These are phyloP conservation scores for Istiophorus platypterus DNA, from an alignment of 2,113 vertebrate species.

Conservation along the genomic window DNA sequence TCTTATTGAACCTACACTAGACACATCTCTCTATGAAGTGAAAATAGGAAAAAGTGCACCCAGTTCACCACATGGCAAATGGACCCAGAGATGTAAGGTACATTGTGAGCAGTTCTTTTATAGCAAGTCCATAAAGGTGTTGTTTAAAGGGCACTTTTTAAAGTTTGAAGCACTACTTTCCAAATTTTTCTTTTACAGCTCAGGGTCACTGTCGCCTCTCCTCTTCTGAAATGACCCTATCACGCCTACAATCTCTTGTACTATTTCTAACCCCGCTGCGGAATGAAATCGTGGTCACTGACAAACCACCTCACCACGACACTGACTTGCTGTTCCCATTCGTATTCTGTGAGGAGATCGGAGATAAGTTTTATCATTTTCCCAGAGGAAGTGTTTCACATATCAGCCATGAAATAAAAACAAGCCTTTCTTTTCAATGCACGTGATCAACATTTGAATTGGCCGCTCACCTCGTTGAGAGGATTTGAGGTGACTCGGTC, in stretches of 20 bases:
- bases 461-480: background rate
- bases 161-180: constrained; percentile 40
- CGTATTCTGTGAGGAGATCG: constrained; percentile 34
- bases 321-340: constrained; percentile 23
- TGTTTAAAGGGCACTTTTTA: constrained; percentile 12
- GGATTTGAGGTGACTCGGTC: constrained; percentile 29
- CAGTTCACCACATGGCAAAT: background rate
- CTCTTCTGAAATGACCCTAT: constrained; percentile 39
- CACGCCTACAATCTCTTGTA: constrained; percentile 22
- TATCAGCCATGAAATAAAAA: constrained; percentile 22
- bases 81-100: constrained; percentile 11
- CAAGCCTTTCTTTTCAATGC: constrained; percentile 26
- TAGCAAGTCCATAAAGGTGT: constrained; percentile 21
- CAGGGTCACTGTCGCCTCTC: constrained; percentile 10
- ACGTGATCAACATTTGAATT: constrained; percentile 18
- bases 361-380: constrained; percentile 29
- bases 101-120: constrained; percentile 22
- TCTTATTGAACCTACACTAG: background rate
- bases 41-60: background rate
- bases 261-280: constrained; percentile 32
- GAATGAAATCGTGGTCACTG: constrained; percentile 23
- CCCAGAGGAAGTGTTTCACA: background rate
- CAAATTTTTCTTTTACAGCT: background rate
- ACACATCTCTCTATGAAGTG: background rate
- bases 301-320: constrained; percentile 52